Conservation (phyloP, 2,113 vertebrate species). For the Varanus salvator region DNA sequence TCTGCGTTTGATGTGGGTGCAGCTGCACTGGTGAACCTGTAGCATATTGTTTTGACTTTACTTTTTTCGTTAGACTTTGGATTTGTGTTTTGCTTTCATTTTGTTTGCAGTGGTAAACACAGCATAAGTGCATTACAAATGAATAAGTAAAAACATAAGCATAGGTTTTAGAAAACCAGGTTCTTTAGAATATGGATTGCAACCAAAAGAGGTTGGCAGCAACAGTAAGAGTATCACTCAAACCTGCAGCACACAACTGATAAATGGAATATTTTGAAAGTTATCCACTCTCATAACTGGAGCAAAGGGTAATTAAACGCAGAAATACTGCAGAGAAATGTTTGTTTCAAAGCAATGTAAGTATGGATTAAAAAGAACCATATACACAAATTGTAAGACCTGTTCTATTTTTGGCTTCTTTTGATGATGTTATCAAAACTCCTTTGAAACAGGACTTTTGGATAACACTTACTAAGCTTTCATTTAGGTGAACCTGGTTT, state of each 20-base stretch:
- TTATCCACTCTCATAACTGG: neutral
- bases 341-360: constrained; percentile 20
- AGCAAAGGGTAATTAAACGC: constrained; percentile 30
- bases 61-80: no score
- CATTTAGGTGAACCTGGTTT: constrained; percentile 54
- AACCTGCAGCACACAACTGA: neutral
- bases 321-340: neutral
- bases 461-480: constrained; percentile 36
- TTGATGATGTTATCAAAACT: constrained; percentile 48
- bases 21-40: no score
- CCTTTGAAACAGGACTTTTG: constrained; percentile 23
- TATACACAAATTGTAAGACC: constrained; percentile 8
- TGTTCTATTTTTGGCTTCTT: constrained; percentile 40
- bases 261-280: constrained; percentile 1
- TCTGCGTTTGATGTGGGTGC: no score
- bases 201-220: neutral
- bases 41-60: no score
- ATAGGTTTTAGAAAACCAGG: neutral
- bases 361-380: neutral
- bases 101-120: no score
- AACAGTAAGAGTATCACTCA: neutral
- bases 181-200: neutral
- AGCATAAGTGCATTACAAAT: no score
- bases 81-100: no score
- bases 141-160: neutral